A percentile compares a stretch with the other conserved stretches of the same genome.
phyloP scores from a whole-genome alignment of 1,140 invertebrate genomes.

The Dendroctonus valens region DNA sequence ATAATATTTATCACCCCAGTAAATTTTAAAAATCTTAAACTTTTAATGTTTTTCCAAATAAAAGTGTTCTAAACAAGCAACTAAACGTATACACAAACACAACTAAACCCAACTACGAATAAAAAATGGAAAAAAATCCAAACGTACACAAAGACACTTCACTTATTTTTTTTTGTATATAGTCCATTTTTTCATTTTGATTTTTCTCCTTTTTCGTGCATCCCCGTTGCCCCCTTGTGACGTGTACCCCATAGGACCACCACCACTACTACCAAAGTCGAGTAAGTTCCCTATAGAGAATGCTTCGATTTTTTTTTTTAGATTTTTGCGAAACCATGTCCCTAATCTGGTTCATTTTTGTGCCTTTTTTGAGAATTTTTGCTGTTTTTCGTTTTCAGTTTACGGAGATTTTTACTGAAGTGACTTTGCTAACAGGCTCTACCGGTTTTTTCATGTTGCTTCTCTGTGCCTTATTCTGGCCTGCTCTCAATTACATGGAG shows the following conservation, averaged over 20 bases:
- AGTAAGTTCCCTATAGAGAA: slow-evolving; percentile 44
- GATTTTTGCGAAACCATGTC: slow-evolving; percentile 17
- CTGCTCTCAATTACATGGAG: too few species aligned
- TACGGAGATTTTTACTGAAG: neutral
- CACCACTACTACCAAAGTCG: slow-evolving; percentile 50
- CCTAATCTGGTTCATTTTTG: slow-evolving; percentile 20
- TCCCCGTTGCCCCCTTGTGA: slow-evolving; percentile 39
- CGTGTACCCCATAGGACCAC: slow-evolving; percentile 44
- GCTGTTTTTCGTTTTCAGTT: slow-evolving; percentile 17
- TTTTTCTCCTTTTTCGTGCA: slow-evolving; percentile 52
- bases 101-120: too few species aligned
- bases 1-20: too few species aligned
- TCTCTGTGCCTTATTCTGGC: neutral
- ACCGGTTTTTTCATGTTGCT: neutral
- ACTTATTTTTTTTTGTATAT: slow-evolving; percentile 30
- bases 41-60: too few species aligned
- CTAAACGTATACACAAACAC: too few species aligned
- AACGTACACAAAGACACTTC: too few species aligned
- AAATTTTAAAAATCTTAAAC: too few species aligned
- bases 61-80: too few species aligned
- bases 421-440: slow-evolving; percentile 8
- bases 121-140: too few species aligned
- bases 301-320: slow-evolving; percentile 18
- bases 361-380: slow-evolving; percentile 16
- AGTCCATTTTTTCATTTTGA: slow-evolving; percentile 34